Conservation (phyloP, 2,888 invertebrate species). For the Prenolepis imparis region DNA sequence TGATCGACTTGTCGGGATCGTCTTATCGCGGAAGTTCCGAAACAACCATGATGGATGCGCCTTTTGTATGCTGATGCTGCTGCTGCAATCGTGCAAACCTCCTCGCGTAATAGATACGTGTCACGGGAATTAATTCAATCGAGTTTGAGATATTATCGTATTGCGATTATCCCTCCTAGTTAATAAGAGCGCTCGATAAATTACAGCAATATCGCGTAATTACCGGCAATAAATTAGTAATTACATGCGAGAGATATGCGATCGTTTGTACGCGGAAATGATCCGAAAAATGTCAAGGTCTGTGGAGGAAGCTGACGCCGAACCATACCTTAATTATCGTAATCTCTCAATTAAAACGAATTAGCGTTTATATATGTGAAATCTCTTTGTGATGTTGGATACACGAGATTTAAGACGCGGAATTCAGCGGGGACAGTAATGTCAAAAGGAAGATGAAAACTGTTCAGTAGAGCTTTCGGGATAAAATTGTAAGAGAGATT, state of each 20-base stretch:
- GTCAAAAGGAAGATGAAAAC: not conserved
- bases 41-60: slow-evolving; percentile 37
- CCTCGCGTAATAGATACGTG: slow-evolving; percentile 10
- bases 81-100: not conserved
- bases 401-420: not conserved
- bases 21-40: slow-evolving; percentile 28
- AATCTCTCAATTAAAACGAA: not conserved
- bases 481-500: not conserved
- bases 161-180: not conserved
- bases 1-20: slow-evolving; percentile 7
- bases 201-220: not conserved
- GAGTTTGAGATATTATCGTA: not conserved
- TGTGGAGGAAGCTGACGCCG: not conserved
- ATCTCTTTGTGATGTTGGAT: not conserved
- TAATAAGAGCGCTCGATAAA: not conserved
- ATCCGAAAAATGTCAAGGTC: not conserved
- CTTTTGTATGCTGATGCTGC: not conserved
- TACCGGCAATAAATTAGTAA: slow-evolving; percentile 9
- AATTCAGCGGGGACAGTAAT: not conserved
- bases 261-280: not conserved
- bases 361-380: not conserved
- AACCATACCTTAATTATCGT: not conserved
- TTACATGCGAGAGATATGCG: not conserved
- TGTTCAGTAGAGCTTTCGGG: not conserved
- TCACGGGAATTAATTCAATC: slow-evolving; percentile 31